phyloP scores from a whole-genome alignment of 2,113 vertebrate species.

The Podiceps cristatus region DNA sequence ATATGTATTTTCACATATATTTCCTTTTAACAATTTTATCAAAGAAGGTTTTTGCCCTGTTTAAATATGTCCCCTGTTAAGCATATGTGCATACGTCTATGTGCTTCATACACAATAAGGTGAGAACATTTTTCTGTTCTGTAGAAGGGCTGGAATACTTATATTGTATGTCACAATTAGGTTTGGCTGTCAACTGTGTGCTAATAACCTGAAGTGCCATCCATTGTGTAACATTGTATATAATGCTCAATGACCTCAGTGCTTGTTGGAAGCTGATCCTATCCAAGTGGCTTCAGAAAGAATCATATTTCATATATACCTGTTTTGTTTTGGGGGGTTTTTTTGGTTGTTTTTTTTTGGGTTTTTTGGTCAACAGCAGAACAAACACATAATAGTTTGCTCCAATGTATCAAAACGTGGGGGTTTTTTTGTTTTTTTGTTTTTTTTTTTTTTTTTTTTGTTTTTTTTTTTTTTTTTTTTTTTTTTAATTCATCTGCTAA shows the following conservation, averaged over 20 bases:
- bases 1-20: not conserved
- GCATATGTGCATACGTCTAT: fast-evolving
- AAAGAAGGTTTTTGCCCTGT: not conserved
- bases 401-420: not conserved
- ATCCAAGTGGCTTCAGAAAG: not conserved
- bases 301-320: not conserved
- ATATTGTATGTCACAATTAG: not conserved
- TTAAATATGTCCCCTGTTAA: not conserved
- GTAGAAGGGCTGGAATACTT: not conserved
- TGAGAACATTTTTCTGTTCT: not conserved
- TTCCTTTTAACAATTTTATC: not conserved
- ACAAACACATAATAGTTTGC: not conserved
- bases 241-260: not conserved
- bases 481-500: not conserved
- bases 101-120: not conserved
- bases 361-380: not conserved
- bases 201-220: not conserved
- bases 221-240: not conserved
- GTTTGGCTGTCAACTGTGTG: not conserved
- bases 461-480: too few species aligned
- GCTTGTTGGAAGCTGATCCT: not conserved
- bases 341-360: not conserved
- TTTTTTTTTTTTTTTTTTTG: too few species aligned
- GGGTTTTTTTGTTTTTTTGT: too few species aligned
- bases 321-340: not conserved